These are phyloP conservation scores for Okamejei kenojei DNA, from an alignment of 2,797 vertebrate genomes.

Conservation along the genomic window DNA sequence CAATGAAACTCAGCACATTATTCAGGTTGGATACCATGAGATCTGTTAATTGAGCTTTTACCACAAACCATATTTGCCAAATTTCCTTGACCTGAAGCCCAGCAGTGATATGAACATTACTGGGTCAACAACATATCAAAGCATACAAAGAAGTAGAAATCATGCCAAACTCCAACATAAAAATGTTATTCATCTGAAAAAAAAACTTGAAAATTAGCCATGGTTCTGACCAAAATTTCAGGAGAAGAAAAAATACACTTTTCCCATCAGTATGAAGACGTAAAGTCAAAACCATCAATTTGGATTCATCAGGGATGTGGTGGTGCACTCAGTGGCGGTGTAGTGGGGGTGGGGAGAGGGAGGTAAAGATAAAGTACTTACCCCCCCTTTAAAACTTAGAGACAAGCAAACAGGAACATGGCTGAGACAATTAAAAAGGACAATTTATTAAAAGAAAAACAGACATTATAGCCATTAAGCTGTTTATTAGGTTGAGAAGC, in stretches of 20 bases:
- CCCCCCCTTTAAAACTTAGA: slow-evolving; percentile 10
- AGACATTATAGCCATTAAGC: not conserved
- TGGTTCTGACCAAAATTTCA: not conserved
- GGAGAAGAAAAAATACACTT: not conserved
- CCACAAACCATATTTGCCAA: not conserved
- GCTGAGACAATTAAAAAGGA: too few species aligned
- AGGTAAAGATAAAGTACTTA: not conserved
- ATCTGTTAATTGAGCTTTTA: not conserved
- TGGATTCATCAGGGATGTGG: not conserved
- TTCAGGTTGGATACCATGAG: not conserved
- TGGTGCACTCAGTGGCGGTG: too few species aligned
- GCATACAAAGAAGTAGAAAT: not conserved
- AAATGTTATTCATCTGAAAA: not conserved
- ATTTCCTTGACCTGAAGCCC: not conserved
- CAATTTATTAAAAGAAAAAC: not conserved
- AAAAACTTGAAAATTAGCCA: not conserved
- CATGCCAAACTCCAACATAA: not conserved
- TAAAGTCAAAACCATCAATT: slow-evolving; percentile 3
- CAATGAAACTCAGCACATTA: not conserved
- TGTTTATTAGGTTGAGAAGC: not conserved
- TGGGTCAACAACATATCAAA: not conserved
- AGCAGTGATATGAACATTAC: not conserved
- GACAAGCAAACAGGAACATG: not conserved
- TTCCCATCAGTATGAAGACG: not conserved
- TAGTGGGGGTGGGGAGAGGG: not conserved